Percentiles rank a stretch among this genome's conserved stretches.
These are phyloP conservation scores for Galeopterus variegatus DNA, from an alignment of 2,113 vertebrate species.

Conservation along the genomic window DNA sequence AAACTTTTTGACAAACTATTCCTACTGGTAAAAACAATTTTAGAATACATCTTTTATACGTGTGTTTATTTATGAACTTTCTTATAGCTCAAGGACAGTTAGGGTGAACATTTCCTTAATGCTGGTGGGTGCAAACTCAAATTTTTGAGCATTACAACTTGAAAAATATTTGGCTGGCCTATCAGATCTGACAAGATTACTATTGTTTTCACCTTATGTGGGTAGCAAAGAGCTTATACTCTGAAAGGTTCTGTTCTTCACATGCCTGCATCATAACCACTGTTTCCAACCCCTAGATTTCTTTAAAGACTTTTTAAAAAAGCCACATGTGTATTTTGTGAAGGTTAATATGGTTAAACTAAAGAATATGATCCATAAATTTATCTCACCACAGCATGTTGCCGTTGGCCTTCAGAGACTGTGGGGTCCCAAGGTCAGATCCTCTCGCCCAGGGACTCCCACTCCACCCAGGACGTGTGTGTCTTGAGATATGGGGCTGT, in stretches of 20 bases:
- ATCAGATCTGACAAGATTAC: neutral
- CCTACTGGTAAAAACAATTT: neutral
- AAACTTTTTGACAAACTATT: neutral
- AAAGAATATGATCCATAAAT: neutral
- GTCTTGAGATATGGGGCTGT: neutral
- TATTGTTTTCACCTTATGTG: neutral
- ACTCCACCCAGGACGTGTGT: neutral
- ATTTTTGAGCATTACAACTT: slow-evolving; percentile 45
- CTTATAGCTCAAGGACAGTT: neutral
- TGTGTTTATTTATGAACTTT: neutral
- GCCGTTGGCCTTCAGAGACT: neutral
- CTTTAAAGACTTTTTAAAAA: neutral
- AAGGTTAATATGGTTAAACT: neutral
- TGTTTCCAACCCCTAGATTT: neutral
- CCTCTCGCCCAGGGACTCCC: neutral
- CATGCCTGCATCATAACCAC: neutral
- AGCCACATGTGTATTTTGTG: neutral
- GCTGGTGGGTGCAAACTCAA: neutral
- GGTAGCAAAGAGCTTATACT: neutral
- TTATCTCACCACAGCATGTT: neutral
- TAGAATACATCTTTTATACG: neutral
- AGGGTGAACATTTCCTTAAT: neutral
- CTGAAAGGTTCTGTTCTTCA: neutral
- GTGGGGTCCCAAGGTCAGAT: neutral
- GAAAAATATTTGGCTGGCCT: neutral